phyloP scores from a whole-genome alignment of 2,888 invertebrate genomes.

The Caenorhabditis wallacei region DNA sequence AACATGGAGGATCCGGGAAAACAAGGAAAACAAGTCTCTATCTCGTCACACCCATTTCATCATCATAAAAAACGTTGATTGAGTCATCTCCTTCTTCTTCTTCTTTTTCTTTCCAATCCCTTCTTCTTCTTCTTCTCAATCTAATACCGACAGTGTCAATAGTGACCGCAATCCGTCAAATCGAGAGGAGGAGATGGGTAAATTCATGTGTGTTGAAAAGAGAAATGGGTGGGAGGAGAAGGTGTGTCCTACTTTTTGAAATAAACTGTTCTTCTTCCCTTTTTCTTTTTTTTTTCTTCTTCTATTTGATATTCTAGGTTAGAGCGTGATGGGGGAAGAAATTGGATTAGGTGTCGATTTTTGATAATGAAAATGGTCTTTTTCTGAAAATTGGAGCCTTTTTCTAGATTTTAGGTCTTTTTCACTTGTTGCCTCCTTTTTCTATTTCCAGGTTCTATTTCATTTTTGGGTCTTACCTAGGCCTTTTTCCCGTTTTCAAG shows the following conservation, averaged over 20 bases:
- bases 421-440: not conserved
- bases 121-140: not conserved
- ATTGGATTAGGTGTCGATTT: too few relatives aligned
- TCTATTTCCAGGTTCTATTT: too few relatives aligned
- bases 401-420: not conserved
- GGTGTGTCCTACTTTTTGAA: slow-evolving; percentile 11
- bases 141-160: slow-evolving; percentile 17
- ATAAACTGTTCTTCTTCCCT: not conserved
- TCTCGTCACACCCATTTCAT: slow-evolving; percentile 2
- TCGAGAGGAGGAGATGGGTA: not conserved
- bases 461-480: not conserved
- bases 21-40: too few relatives aligned
- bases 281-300: not conserved
- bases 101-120: not conserved
- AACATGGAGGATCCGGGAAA: too few relatives aligned
- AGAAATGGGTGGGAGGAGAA: too few relatives aligned
- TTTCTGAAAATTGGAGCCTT: too few relatives aligned
- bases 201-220: slow-evolving; percentile 29
- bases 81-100: not conserved
- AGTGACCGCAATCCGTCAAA: slow-evolving; percentile 17
- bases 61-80: not conserved
- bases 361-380: too few relatives aligned
- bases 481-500: not conserved
- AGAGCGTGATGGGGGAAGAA: too few relatives aligned
- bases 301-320: not conserved